A percentile compares a stretch with the other conserved stretches of the same genome.
These are phyloP conservation scores for Drosophila antonietae DNA, from an alignment of 2,888 invertebrate genomes.

Conservation along the genomic window DNA sequence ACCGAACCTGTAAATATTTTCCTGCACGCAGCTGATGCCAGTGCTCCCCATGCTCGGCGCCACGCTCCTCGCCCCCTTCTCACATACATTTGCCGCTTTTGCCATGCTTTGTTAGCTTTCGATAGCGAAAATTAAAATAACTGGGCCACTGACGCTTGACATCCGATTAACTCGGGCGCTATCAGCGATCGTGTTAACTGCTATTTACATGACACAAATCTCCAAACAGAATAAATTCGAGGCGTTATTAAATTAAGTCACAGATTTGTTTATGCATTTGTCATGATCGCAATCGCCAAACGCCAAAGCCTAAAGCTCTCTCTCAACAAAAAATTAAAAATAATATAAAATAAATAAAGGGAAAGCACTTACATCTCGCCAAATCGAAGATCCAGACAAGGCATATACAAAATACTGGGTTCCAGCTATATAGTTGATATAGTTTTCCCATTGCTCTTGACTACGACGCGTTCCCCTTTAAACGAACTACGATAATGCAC, in stretches of 20 bases:
- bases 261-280: slow-evolving; percentile 53
- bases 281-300: slow-evolving; percentile 40
- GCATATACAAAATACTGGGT: slow-evolving; percentile 3
- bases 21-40: background rate
- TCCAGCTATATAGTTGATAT: background rate
- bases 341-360: background rate
- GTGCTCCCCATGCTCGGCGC: background rate
- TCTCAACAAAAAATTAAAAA: too few relatives aligned
- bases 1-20: background rate
- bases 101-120: slow-evolving; percentile 55
- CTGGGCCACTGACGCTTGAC: slow-evolving; percentile 71
- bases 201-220: slow-evolving; percentile 55
- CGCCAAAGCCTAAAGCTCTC: background rate
- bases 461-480: slow-evolving; percentile 1
- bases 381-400: background rate
- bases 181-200: slow-evolving; percentile 23
- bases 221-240: background rate
- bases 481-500: slow-evolving; percentile 27
- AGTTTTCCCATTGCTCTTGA: slow-evolving; percentile 9
- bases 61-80: background rate
- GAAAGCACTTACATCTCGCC: slow-evolving; percentile 33
- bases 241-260: background rate
- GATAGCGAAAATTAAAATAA: slow-evolving; percentile 68
- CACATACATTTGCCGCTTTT: background rate
- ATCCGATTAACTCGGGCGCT: slow-evolving; percentile 54